A percentile compares a stretch with the other conserved stretches of the same genome.
phyloP scores from a whole-genome alignment of 2,797 vertebrate species.

The Poeciliopsis presidionis region DNA sequence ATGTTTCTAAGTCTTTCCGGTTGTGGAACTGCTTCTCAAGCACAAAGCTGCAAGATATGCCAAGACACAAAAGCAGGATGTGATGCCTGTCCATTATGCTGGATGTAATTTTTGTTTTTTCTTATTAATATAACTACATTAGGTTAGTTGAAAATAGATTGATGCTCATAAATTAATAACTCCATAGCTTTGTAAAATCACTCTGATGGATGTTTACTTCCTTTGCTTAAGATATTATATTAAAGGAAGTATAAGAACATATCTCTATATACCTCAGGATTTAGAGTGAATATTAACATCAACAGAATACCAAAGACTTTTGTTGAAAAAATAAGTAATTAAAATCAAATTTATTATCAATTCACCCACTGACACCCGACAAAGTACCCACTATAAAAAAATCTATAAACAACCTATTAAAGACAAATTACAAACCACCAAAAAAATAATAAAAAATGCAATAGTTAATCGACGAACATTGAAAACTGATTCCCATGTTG shows the following conservation, averaged over 20 bases:
- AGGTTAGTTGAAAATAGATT: not conserved
- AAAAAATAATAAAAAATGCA: not conserved
- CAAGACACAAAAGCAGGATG: not conserved
- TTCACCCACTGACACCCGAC: not conserved
- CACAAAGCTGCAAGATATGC: not conserved
- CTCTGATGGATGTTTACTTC: not conserved
- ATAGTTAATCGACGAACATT: not conserved
- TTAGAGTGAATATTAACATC: not conserved
- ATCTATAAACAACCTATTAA: not conserved
- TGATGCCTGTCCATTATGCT: conserved; percentile 23
- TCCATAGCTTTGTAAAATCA: not conserved
- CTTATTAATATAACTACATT: not conserved
- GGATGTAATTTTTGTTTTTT: not conserved
- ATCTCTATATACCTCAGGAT: not conserved
- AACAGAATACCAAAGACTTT: not conserved
- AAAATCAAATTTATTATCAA: not conserved
- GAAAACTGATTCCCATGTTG: too few species aligned
- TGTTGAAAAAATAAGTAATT: not conserved
- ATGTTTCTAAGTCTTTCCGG: not conserved
- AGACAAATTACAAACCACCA: not conserved
- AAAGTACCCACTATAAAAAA: not conserved
- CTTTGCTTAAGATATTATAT: not conserved
- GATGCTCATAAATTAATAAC: not conserved
- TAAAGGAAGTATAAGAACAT: not conserved
- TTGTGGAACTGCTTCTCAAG: conserved; percentile 64